Conservation (phyloP, 2,888 invertebrate species). For the Amblyteles armatorius region DNA sequence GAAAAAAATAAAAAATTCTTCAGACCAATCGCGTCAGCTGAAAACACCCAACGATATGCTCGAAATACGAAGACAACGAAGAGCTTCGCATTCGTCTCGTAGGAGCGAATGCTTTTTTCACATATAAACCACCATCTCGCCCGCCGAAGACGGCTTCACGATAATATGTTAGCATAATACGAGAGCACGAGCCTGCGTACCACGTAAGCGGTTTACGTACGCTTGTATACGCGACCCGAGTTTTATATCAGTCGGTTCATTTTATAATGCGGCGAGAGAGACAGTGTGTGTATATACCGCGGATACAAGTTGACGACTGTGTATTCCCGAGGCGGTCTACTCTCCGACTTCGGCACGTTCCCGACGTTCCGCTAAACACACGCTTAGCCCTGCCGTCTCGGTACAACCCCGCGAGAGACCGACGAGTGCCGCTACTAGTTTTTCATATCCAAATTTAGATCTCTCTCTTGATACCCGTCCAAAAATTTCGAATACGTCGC, state of each 20-base stretch:
- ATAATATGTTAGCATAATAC: slow-evolving; percentile 53
- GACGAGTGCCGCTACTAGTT: slow-evolving; percentile 13
- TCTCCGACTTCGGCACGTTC: slow-evolving; percentile 22
- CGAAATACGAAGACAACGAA: slow-evolving; percentile 58
- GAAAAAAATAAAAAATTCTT: slow-evolving; percentile 1
- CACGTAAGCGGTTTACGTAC: slow-evolving; percentile 45
- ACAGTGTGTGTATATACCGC: slow-evolving; percentile 3
- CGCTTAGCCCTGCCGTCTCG: slow-evolving; percentile 20
- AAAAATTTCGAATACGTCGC: slow-evolving; percentile 48
- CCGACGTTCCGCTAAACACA: slow-evolving; percentile 28
- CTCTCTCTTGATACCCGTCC: slow-evolving; percentile 64
- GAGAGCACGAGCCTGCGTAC: slow-evolving; percentile 41
- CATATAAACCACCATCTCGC: slow-evolving; percentile 10
- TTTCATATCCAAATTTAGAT: slow-evolving; percentile 67
- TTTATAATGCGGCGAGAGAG: slow-evolving; percentile 2
- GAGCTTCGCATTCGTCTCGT: slow-evolving; percentile 13
- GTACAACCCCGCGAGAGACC: slow-evolving; percentile 18
- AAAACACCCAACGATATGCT: slow-evolving; percentile 53
- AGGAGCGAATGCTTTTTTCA: slow-evolving; percentile 20
- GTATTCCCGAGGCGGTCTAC: not conserved
- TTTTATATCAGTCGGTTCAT: slow-evolving; percentile 44
- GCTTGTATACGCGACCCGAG: slow-evolving; percentile 31
- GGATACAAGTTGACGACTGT: slow-evolving; percentile 31
- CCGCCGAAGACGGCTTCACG: not conserved
- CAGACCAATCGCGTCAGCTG: slow-evolving; percentile 47